Evolutionary conservation across 2,113 vertebrate genomes (phyloP).

Genomic region (Tachuris rubrigastra): DNA sequence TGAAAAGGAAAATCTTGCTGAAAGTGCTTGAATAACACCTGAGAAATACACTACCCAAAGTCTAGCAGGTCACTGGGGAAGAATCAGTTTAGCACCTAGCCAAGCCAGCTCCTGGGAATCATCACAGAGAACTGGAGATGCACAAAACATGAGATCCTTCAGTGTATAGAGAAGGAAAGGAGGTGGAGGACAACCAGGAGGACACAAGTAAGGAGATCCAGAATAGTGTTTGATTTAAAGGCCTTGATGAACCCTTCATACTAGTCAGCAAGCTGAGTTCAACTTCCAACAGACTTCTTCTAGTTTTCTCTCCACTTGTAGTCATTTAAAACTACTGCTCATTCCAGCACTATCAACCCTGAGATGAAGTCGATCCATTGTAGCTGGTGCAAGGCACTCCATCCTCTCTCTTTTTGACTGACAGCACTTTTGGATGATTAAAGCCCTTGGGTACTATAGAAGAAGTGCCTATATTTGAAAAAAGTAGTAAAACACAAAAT

Average conservation of each 20-base stretch:
- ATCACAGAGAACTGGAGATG: not conserved
- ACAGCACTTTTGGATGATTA: not conserved
- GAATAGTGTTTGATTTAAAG: not conserved
- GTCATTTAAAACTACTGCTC: not conserved
- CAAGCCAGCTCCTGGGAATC: not conserved
- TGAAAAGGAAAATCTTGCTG: not conserved
- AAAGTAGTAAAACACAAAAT: not conserved
- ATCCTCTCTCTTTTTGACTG: not conserved
- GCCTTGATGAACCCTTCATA: not conserved
- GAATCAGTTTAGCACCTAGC: not conserved
- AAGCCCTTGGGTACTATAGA: not conserved
- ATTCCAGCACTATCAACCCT: rapidly evolving
- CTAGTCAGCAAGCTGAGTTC: not conserved
- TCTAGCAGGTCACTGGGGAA: not conserved
- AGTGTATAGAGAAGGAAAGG: not conserved
- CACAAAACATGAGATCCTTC: not conserved
- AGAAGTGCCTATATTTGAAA: not conserved
- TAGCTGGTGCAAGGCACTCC: not conserved
- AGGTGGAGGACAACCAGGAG: not conserved
- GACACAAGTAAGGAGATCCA: not conserved
- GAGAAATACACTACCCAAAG: not conserved
- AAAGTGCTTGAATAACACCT: not conserved
- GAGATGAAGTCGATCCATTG: not conserved
- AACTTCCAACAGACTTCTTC: not conserved
- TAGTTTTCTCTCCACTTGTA: not conserved